These are phyloP conservation scores for Reinhardtius hippoglossoides DNA, from an alignment of 2,113 vertebrate species.

Conservation along the genomic window DNA sequence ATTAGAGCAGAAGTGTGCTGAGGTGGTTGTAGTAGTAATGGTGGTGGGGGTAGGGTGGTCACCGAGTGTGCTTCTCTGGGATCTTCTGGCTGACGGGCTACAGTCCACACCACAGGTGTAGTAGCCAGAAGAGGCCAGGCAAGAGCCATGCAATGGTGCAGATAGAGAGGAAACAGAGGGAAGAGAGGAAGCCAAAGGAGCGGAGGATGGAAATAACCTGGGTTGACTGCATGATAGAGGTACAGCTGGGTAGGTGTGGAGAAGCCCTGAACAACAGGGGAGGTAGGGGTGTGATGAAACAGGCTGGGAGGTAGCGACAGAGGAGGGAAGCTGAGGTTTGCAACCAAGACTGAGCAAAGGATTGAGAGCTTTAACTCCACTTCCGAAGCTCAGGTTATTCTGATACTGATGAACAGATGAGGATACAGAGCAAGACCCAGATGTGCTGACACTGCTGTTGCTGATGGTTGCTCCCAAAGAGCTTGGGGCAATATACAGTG, in stretches of 20 bases:
- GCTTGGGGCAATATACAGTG: conserved; percentile 80
- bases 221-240: conserved; percentile 66
- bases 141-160: conserved; percentile 60
- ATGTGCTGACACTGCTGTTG: conserved; percentile 72
- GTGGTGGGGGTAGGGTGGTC: conserved; percentile 78
- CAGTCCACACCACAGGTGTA: conserved; percentile 87
- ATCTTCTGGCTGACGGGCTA: conserved; percentile 82
- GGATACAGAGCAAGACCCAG: conserved; percentile 82
- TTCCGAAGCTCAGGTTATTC: conserved; percentile 30
- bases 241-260: conserved; percentile 80
- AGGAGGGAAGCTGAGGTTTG: conserved; percentile 61
- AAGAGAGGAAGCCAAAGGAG: conserved; percentile 57
- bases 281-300: conserved; percentile 79
- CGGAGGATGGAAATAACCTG: conserved; percentile 52
- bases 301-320: conserved; percentile 79
- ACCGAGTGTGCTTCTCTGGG: conserved; percentile 81
- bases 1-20: conserved; percentile 88
- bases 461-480: conserved; percentile 80
- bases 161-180: conserved; percentile 55
- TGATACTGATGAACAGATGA: conserved; percentile 74
- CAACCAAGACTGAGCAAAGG: conserved; percentile 44
- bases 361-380: conserved; percentile 33
- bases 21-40: conserved; percentile 80
- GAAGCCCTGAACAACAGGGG: conserved; percentile 87
- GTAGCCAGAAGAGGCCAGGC: conserved; percentile 84